Evolutionary conservation across 1,140 invertebrate genomes (phyloP).

Genomic region (Drosophila ananassae): DNA sequence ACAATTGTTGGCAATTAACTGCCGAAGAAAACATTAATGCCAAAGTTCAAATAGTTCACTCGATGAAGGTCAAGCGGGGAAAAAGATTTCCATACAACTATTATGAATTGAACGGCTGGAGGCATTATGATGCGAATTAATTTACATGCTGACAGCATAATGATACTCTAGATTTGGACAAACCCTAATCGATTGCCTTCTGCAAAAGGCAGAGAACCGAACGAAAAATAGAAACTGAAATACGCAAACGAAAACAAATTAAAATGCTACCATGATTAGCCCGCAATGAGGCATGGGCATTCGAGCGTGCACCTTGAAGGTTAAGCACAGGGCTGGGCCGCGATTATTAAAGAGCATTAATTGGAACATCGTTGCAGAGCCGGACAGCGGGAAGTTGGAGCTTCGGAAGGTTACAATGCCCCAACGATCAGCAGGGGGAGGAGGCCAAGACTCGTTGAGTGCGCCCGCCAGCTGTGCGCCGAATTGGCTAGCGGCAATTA

Average conservation of each 20-base stretch:
- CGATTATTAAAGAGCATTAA: constrained; percentile 67
- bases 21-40: constrained; percentile 8
- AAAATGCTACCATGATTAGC: constrained; percentile 41
- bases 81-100: constrained; percentile 5
- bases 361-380: constrained; percentile 66
- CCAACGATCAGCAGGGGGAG: neutral
- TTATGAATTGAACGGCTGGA: neutral
- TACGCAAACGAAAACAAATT: constrained; percentile 39
- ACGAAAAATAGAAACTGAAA: constrained; percentile 15
- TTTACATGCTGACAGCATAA: constrained; percentile 37
- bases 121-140: constrained; percentile 11
- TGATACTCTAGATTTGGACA: constrained; percentile 8
- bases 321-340: constrained; percentile 47
- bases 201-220: constrained; percentile 13
- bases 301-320: constrained; percentile 70
- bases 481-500: constrained; percentile 9
- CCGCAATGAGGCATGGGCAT: constrained; percentile 46
- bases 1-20: constrained; percentile 37
- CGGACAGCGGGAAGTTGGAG: constrained; percentile 40
- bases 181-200: constrained; percentile 29
- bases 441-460: neutral
- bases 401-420: constrained; percentile 21
- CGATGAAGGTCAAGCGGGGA: neutral
- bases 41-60: constrained; percentile 17
- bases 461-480: constrained; percentile 17